Base-by-base conservation (phyloP, 2,113 vertebrate species). In the Sclerurus mexicanus region DNA sequence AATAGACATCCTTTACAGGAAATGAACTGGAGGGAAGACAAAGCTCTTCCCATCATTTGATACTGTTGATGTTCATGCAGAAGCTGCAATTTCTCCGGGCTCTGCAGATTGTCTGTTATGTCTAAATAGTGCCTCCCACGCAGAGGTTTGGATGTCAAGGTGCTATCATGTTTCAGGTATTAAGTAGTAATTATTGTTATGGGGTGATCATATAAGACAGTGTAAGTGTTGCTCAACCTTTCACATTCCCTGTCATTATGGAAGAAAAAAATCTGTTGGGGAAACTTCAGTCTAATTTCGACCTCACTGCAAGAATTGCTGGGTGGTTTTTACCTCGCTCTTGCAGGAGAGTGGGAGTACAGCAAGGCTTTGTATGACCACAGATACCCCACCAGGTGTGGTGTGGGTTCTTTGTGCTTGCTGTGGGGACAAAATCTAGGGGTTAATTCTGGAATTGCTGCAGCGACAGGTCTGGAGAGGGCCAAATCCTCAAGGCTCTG, bases 1-100 rank as follows among this genome's bases (percentile, higher is more conserved):
- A 94, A 83, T 93, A 86, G 59, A 40, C 78, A 60, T 58, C 47
- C 50, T 94, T 96, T 95, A 47, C 85, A 74, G 85, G 93, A 96
- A 96, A 69, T 77, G 31, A 95, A 44, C 75, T 77, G 75, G 64
- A 88, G 68, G 55, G 72, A 77, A 74, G 79, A 55, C 8, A 18
- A 80, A 93, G 85, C 63, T 69, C 10, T 97, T 94, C 77, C 85
- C 75, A 77, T 93, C 46, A 83, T 47, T 90, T 76, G 91, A 83
- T 91, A 66, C 76, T 91, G 86, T 74, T 95, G 87, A 85, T 92
- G 56, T 92, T 95, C 69, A 7, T 59, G 5, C 5, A 58, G 75
- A 69, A 69, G 78, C 87, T 83, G 71, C 37, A 60, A 23, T 90
- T 92, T 87, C 55, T 77, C 67, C 69, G 78, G 53, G 30, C 59